phyloP scores from a whole-genome alignment of 2,888 invertebrate genomes.

The Phoronis australis region DNA sequence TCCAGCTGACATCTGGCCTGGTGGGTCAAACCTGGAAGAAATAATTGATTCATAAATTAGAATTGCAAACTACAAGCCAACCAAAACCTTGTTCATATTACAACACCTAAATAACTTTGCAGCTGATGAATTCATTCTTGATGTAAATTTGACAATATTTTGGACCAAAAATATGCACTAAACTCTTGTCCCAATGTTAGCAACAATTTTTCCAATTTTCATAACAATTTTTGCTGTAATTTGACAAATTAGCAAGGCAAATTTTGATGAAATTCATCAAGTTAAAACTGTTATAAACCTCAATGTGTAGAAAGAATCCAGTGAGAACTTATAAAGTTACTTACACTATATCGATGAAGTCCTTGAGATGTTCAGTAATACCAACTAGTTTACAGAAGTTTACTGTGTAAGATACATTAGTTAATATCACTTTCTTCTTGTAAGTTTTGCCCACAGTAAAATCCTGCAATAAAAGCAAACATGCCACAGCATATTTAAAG shows the following conservation, averaged over 20 bases:
- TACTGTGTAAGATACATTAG: conserved; percentile 52
- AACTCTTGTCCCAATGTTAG: neutral
- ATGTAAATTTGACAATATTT: too few species aligned
- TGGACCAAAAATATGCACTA: neutral
- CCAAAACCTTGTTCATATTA: too few species aligned
- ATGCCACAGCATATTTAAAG: neutral
- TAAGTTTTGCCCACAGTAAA: conserved; percentile 50
- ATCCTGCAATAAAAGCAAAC: conserved; percentile 30
- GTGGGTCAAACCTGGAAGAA: conserved; percentile 48
- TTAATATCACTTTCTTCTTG: conserved; percentile 49
- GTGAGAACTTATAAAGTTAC: too few species aligned
- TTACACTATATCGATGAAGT: conserved; percentile 50
- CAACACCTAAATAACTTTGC: too few species aligned
- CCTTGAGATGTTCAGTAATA: conserved; percentile 50
- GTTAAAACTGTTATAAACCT: too few species aligned
- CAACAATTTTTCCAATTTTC: neutral
- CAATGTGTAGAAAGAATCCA: too few species aligned
- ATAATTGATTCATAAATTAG: too few species aligned
- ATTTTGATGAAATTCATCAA: too few species aligned
- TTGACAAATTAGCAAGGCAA: too few species aligned
- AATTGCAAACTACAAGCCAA: too few species aligned
- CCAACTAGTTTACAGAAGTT: conserved; percentile 50
- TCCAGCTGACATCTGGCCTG: conserved; percentile 53
- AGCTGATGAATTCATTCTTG: too few species aligned
- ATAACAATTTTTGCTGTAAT: neutral